These are phyloP conservation scores for Mionectes olivaceus DNA, from an alignment of 2,797 vertebrate species.

Conservation along the genomic window DNA sequence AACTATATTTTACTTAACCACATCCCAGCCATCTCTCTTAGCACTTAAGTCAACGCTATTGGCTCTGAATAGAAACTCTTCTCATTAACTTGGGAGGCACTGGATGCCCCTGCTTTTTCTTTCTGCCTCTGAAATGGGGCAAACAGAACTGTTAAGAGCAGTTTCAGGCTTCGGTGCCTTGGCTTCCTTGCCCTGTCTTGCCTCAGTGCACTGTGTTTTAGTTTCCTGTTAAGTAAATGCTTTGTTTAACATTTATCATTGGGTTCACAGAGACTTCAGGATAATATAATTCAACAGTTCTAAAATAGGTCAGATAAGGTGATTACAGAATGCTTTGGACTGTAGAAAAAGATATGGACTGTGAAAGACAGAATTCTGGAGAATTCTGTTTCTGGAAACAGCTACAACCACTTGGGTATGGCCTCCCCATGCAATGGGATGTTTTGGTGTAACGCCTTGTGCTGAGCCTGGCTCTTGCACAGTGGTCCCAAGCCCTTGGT, in stretches of 20 bases:
- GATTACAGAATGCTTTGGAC: not conserved
- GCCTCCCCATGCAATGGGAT: accelerated
- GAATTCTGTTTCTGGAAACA: not conserved
- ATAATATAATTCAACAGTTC: not conserved
- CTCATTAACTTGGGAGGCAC: not conserved
- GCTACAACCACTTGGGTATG: not conserved
- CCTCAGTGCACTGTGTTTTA: not conserved
- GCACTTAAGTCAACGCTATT: not conserved
- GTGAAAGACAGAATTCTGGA: not conserved
- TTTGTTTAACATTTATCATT: not conserved
- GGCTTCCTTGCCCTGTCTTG: not conserved
- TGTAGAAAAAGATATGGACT: not conserved
- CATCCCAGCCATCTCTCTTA: not conserved
- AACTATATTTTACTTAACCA: not conserved
- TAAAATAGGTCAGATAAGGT: conserved; percentile 24
- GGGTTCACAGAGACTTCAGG: not conserved
- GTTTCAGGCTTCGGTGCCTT: not conserved
- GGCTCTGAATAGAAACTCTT: not conserved
- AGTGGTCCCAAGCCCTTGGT: not conserved
- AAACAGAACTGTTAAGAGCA: not conserved
- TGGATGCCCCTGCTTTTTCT: not conserved
- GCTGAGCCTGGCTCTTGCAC: accelerated
- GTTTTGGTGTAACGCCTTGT: not conserved
- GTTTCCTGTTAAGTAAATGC: not conserved
- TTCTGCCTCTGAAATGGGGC: not conserved